Percentiles rank a stretch among this genome's conserved stretches.
These are phyloP conservation scores for Diadegma fenestrale DNA, from an alignment of 2,888 invertebrate genomes.

Conservation along the genomic window DNA sequence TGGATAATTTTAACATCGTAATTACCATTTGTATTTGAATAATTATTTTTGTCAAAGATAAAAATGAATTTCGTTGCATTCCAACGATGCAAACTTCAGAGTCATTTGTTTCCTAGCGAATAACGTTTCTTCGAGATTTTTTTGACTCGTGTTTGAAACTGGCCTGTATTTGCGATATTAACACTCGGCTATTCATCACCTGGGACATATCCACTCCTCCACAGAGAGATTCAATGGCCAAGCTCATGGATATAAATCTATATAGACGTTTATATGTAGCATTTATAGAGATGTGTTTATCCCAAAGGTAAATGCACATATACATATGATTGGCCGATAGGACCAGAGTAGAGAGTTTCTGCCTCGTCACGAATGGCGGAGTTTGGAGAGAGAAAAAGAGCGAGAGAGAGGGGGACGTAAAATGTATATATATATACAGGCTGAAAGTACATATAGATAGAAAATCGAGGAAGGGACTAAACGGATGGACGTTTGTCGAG, in stretches of 20 bases:
- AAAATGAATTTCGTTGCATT: too few relatives aligned
- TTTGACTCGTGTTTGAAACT: background rate
- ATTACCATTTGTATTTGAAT: too few relatives aligned
- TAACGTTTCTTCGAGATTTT: background rate
- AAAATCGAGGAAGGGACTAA: conserved; percentile 27
- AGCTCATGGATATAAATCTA: background rate
- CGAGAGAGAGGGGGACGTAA: background rate
- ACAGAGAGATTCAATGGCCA: conserved; percentile 18
- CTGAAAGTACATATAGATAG: conserved; percentile 3
- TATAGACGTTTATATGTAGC: background rate
- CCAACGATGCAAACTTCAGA: too few relatives aligned
- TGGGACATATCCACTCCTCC: conserved; percentile 14
- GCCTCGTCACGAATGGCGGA: conserved; percentile 16
- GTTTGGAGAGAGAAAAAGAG: conserved; percentile 10
- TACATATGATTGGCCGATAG: conserved; percentile 16
- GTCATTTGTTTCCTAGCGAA: background rate
- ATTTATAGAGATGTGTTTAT: conserved; percentile 25
- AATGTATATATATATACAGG: background rate
- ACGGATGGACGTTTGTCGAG: conserved; percentile 38
- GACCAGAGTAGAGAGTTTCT: conserved; percentile 22
- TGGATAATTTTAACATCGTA: too few relatives aligned
- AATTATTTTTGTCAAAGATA: too few relatives aligned
- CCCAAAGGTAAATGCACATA: conserved; percentile 14
- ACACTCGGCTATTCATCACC: conserved; percentile 18
- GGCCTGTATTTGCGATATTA: background rate